Evolutionary conservation across 1,140 invertebrate genomes (phyloP).

Genomic region (Drosophila santomea): DNA sequence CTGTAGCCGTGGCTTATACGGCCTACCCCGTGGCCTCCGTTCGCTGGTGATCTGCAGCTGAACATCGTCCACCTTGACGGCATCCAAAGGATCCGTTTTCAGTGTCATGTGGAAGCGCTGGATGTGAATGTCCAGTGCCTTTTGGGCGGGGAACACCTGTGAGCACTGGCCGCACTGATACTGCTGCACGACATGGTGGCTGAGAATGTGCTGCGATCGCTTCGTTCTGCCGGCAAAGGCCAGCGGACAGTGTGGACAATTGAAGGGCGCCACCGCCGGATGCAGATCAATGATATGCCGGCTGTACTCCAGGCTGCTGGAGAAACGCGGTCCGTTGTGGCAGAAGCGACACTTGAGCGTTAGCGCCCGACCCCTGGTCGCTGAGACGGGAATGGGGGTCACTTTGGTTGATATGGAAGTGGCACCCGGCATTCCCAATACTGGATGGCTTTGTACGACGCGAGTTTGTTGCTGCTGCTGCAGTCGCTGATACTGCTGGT

Average conservation of each 20-base stretch:
- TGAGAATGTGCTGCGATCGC: conserved; percentile 74
- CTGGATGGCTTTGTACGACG: conserved; percentile 59
- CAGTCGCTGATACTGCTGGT: conserved; percentile 23
- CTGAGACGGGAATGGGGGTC: conserved; percentile 50
- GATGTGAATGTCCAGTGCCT: conserved; percentile 70
- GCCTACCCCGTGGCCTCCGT: conserved; percentile 12
- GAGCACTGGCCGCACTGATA: conserved; percentile 79
- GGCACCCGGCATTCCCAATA: conserved; percentile 51
- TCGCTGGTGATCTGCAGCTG: conserved; percentile 58
- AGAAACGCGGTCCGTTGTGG: conserved; percentile 77
- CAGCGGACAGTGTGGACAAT: conserved; percentile 73
- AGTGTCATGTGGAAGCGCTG: conserved; percentile 65
- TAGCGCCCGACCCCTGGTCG: conserved; percentile 33
- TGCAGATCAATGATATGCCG: conserved; percentile 78
- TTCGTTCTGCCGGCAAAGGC: conserved; percentile 67
- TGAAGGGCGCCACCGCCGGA: conserved; percentile 70
- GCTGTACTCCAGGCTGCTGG: conserved; percentile 75
- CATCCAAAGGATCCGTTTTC: not conserved
- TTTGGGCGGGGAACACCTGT: conserved; percentile 73
- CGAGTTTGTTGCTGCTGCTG: conserved; percentile 23
- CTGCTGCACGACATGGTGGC: conserved; percentile 67
- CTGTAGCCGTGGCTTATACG: conserved; percentile 6
- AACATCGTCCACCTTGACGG: conserved; percentile 72
- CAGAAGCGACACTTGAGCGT: conserved; percentile 76
- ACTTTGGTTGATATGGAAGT: conserved; percentile 48